Conservation (phyloP, 2,113 vertebrate genomes). For the Junco hyemalis region DNA sequence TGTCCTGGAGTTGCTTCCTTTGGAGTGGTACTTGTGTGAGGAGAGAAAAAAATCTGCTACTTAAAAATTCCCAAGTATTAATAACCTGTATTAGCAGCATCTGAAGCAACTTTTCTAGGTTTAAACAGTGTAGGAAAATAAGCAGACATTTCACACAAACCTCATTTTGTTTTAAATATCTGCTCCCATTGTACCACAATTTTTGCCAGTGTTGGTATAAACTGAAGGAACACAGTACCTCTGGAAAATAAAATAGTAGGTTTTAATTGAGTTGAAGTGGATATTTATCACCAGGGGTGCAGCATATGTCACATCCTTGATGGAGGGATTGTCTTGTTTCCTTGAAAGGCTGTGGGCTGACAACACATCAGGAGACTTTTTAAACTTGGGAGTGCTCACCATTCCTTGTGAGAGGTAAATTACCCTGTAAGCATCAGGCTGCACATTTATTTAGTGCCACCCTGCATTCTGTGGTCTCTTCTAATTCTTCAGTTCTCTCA, state of each 20-base stretch:
- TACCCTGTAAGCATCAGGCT: neutral
- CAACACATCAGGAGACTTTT: neutral
- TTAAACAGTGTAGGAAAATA: neutral
- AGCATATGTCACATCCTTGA: neutral
- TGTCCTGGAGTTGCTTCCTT: neutral
- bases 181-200: neutral
- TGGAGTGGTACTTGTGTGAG: neutral
- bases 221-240: neutral
- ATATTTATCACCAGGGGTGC: neutral
- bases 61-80: neutral
- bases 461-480: neutral
- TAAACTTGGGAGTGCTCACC: neutral
- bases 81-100: neutral
- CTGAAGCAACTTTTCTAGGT: neutral
- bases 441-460: neutral
- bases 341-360: neutral
- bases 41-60: neutral
- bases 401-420: neutral
- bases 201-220: neutral
- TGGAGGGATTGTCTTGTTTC: neutral
- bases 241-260: neutral
- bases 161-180: neutral
- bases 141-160: neutral
- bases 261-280: neutral
- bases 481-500: neutral